Percentiles rank a stretch among this genome's conserved stretches.
These are phyloP conservation scores for Chaenocephalus aceratus DNA, from an alignment of 2,113 vertebrate species.

Conservation along the genomic window DNA sequence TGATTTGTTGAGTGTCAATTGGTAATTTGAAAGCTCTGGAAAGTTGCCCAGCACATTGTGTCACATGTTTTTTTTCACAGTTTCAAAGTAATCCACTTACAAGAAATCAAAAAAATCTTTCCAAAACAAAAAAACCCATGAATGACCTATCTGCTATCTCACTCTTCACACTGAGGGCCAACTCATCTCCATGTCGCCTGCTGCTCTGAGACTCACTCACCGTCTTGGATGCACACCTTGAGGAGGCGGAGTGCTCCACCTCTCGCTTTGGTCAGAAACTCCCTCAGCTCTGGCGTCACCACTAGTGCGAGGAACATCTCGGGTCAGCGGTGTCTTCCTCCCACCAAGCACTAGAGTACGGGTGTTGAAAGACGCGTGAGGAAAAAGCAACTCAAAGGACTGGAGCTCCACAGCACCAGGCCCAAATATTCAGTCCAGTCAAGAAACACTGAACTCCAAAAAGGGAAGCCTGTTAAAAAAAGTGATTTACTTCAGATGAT, in stretches of 20 bases:
- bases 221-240: slow-evolving; percentile 95
- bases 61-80: background rate
- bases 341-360: slow-evolving; percentile 32
- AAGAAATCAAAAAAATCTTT: background rate
- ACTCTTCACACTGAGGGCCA: background rate
- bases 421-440: slow-evolving; percentile 36
- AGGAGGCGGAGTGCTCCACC: slow-evolving; percentile 92
- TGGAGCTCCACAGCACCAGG: slow-evolving; percentile 11
- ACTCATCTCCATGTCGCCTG: background rate
- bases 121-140: background rate
- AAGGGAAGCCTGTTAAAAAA: background rate
- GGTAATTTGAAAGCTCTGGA: background rate
- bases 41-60: background rate
- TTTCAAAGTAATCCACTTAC: background rate
- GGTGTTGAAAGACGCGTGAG: slow-evolving; percentile 3
- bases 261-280: slow-evolving; percentile 94
- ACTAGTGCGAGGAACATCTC: slow-evolving; percentile 95
- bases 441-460: slow-evolving; percentile 6
- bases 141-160: background rate
- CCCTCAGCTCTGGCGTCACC: slow-evolving; percentile 94
- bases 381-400: slow-evolving; percentile 4
- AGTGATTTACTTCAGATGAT: background rate
- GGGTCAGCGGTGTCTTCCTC: slow-evolving; percentile 70
- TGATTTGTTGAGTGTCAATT: background rate
- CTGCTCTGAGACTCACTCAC: slow-evolving; percentile 86